phyloP scores from a whole-genome alignment of 92 coral and sea anemone species.

The Palythoa grandiflora region DNA sequence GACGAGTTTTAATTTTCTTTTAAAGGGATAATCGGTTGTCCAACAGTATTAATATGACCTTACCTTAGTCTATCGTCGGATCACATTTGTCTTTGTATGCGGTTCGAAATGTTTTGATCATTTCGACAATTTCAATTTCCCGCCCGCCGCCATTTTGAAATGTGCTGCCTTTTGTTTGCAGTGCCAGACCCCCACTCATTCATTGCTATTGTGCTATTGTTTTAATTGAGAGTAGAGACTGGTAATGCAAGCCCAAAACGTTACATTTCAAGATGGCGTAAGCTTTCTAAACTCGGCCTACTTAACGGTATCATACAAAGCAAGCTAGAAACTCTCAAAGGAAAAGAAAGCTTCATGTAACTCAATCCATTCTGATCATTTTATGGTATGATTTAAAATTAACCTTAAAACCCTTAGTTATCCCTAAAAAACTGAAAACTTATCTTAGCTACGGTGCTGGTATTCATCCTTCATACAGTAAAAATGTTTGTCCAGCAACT shows the following conservation, averaged over 20 bases:
- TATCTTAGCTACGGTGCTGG: neutral
- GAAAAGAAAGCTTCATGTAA: neutral
- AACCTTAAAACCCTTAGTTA: neutral
- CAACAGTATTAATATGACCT: neutral
- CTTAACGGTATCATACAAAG: neutral
- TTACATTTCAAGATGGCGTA: neutral
- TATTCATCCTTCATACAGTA: neutral
- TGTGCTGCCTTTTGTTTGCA: too few species aligned
- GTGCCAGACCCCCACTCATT: too few species aligned
- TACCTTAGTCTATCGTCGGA: neutral
- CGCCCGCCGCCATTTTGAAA: neutral
- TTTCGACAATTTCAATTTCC: neutral
- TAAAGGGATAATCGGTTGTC: too few species aligned
- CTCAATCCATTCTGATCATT: neutral
- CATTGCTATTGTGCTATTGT: too few species aligned
- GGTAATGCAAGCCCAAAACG: too few species aligned
- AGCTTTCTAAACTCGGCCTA: neutral
- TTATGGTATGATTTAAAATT: neutral
- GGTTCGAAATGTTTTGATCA: too few species aligned
- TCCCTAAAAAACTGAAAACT: neutral
- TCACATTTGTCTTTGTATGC: too few species aligned
- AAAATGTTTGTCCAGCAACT: neutral
- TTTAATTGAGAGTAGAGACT: too few species aligned
- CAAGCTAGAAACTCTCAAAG: neutral
- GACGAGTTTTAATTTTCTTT: neutral